Evolutionary conservation across 2,113 vertebrate genomes (phyloP).

Genomic region (Platichthys flesus): DNA sequence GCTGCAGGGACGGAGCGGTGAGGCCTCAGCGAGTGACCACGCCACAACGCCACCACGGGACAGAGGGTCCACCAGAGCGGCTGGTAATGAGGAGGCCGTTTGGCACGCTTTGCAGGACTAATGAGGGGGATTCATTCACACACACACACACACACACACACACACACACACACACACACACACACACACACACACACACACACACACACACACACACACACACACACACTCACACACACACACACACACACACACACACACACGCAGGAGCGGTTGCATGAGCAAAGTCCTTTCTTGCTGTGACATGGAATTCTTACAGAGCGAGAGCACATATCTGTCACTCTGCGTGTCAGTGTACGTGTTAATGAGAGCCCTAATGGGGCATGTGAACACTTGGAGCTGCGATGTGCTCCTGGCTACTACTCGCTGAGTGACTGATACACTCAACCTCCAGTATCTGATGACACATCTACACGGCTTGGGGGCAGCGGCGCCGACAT

Average conservation of each 20-base stretch:
- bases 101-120: slow-evolving; percentile 47
- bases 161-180: slow-evolving; percentile 25
- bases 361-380: slow-evolving; percentile 52
- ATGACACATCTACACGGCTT: slow-evolving; percentile 60
- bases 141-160: slow-evolving; percentile 21
- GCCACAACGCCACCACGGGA: slow-evolving; percentile 11
- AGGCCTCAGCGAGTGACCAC: slow-evolving; percentile 26
- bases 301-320: slow-evolving; percentile 35
- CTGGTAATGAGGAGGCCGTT: slow-evolving; percentile 50
- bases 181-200: slow-evolving; percentile 36
- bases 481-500: slow-evolving; percentile 25
- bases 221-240: slow-evolving; percentile 10
- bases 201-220: slow-evolving; percentile 16
- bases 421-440: slow-evolving; percentile 62
- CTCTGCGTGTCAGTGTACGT: slow-evolving; percentile 24
- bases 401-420: slow-evolving; percentile 41
- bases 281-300: slow-evolving; percentile 41
- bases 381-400: slow-evolving; percentile 43
- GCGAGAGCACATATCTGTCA: slow-evolving; percentile 37
- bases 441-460: slow-evolving; percentile 48
- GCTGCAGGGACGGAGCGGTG: not conserved
- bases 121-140: slow-evolving; percentile 29
- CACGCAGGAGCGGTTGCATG: slow-evolving; percentile 17
- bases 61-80: slow-evolving; percentile 23
- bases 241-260: slow-evolving; percentile 21